Evolutionary conservation across 2,113 vertebrate species (phyloP), one percentile per base, ranked within the genome.

Genomic region (Paramisgurnus dabryanus): DNA sequence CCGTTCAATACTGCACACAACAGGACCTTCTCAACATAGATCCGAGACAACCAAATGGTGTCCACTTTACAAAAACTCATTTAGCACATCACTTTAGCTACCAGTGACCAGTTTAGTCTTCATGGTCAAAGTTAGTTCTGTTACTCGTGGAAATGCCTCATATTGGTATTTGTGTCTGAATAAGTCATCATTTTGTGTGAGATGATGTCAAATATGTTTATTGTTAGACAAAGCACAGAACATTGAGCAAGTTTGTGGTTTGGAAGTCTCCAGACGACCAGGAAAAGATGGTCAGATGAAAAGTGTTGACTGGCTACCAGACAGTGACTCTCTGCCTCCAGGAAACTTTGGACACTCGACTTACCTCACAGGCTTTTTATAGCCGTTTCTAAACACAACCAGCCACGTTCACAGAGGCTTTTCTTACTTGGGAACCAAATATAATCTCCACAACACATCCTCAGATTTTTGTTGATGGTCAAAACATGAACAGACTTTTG

Each of bases 361-460:
- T 88, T 78, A 86, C 80, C 82, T 88, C 88, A 90, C 87, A 86
- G 89, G 89, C 90, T 93, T 92, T 92, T 91, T 91, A 91, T 92
- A 93, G 90, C 84, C 77, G 79, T 34, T 80, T 89, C 80, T 80
- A 89, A 86, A 89, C 86, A 15, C 81, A 76, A 83, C 76, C 77
- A 81, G 76, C 57, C 67, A 15, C 49, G 74, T 75, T 53, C 84
- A 74, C 43, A 75, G 50, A 73, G 61, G 22, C 53, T 17, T 67
- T 58, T 34, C 65, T 83, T 79, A 80, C 84, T 80, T 73, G 72
- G 70, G 82, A 84, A 79, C 82, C 87, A 89, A 90, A 90, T 87
- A 87, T 86, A 88, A 89, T 86, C 82, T 65, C 78, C 86, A 86
- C 84, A 61, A 80, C 81, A 1, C 53, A 76, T 79, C 66, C 79